Evolutionary conservation across 2,888 invertebrate genomes (phyloP).

Genomic region (Orthosia cruda): DNA sequence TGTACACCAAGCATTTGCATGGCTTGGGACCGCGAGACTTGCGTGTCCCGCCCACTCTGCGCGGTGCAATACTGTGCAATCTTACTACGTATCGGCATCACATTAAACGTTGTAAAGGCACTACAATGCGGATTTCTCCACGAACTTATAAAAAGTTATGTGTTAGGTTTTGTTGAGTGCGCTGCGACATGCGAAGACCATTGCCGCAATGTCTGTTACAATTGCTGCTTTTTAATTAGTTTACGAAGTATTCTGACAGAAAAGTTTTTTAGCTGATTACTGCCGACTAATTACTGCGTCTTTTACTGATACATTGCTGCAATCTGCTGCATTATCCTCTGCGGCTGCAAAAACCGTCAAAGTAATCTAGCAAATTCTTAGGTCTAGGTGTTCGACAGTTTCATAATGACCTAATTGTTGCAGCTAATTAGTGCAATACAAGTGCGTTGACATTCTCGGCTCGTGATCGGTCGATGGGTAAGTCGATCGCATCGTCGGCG

Average conservation of each 20-base stretch:
- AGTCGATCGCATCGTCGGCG: constrained; percentile 83
- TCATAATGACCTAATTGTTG: constrained; percentile 65
- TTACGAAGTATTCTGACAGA: constrained; percentile 47
- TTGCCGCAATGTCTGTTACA: constrained; percentile 78
- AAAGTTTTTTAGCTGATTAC: constrained; percentile 24
- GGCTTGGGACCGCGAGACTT: constrained; percentile 81
- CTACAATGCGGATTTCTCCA: constrained; percentile 86
- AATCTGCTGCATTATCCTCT: constrained; percentile 5
- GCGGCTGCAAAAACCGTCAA: constrained; percentile 5
- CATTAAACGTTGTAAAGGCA: constrained; percentile 85
- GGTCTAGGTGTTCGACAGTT: constrained; percentile 35
- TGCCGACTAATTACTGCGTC: constrained; percentile 8
- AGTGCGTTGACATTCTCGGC: constrained; percentile 81
- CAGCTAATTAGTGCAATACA: constrained; percentile 76
- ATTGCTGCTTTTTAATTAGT: constrained; percentile 64
- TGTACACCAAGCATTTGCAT: constrained; percentile 88
- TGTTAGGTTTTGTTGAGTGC: constrained; percentile 81
- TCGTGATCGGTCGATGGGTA: constrained; percentile 87
- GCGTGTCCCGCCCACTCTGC: constrained; percentile 89
- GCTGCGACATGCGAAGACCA: constrained; percentile 82
- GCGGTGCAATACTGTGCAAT: constrained; percentile 86
- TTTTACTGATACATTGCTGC: constrained; percentile 31
- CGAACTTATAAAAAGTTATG: constrained; percentile 80
- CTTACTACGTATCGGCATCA: constrained; percentile 87
- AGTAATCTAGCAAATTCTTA: constrained; percentile 20